These are phyloP conservation scores for Syrmaticus mikado DNA, from an alignment of 2,113 vertebrate genomes.

Conservation along the genomic window DNA sequence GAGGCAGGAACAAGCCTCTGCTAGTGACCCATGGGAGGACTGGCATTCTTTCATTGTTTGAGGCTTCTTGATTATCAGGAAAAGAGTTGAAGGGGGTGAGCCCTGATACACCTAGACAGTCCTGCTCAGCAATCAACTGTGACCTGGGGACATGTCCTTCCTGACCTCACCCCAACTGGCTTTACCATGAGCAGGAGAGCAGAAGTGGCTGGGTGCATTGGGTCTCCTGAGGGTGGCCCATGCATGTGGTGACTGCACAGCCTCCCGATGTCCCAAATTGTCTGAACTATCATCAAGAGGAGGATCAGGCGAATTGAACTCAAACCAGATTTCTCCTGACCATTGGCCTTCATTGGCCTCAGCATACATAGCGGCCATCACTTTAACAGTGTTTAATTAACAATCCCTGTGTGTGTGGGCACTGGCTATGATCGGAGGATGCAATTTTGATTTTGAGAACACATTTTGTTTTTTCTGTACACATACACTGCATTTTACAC, in stretches of 20 bases:
- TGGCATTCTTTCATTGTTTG: not conserved
- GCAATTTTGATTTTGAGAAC: not conserved
- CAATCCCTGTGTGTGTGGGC: not conserved
- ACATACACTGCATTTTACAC: not conserved
- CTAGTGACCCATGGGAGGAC: not conserved
- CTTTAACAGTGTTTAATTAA: not conserved
- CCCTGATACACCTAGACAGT: not conserved
- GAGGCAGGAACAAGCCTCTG: not conserved
- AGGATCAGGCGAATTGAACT: not conserved
- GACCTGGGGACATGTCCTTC: not conserved
- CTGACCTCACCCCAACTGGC: not conserved
- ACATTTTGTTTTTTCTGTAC: not conserved
- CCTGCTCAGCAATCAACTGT: not conserved
- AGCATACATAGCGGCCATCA: not conserved
- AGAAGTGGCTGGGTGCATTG: rapidly evolving
- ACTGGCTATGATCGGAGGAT: not conserved
- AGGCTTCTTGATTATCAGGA: not conserved
- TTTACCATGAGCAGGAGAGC: not conserved
- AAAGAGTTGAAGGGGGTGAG: not conserved
- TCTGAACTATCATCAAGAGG: not conserved
- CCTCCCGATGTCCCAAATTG: not conserved
- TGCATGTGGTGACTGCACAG: not conserved
- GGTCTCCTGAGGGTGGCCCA: not conserved
- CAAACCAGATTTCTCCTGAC: not conserved
- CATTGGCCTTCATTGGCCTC: not conserved